Percentiles rank a stretch among this genome's conserved stretches.
Evolutionary conservation across 1,140 invertebrate genomes (phyloP).

Genomic region (Anastatus disparis): DNA sequence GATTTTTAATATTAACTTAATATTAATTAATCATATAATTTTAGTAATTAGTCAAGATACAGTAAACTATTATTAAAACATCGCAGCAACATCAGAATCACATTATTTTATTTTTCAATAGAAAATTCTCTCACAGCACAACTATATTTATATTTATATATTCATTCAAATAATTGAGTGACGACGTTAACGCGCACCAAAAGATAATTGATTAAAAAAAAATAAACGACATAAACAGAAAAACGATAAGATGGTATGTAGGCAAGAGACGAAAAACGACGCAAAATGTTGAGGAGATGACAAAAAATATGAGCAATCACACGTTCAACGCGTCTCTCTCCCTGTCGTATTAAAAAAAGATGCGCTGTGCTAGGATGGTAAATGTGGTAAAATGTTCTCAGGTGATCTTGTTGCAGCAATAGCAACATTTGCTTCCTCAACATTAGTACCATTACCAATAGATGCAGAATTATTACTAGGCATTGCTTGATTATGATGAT

Average conservation of each 20-base stretch:
- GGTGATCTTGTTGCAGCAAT: conserved; percentile 50
- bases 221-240: background rate
- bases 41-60: too few relatives aligned
- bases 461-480: too few relatives aligned
- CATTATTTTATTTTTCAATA: conserved; percentile 2
- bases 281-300: background rate
- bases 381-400: conserved; percentile 60
- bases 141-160: background rate
- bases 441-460: too few relatives aligned
- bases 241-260: background rate
- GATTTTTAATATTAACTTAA: too few relatives aligned
- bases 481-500: background rate
- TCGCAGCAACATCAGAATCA: background rate
- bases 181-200: background rate
- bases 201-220: background rate
- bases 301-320: background rate
- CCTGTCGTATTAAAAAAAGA: conserved; percentile 29
- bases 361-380: conserved; percentile 61
- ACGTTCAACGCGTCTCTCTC: conserved; percentile 47
- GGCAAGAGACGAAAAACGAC: background rate
- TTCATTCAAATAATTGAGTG: conserved; percentile 8
- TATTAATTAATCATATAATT: too few relatives aligned
- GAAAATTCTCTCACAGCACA: conserved; percentile 30
- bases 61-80: too few relatives aligned
- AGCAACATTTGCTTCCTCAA: background rate